phyloP scores from a whole-genome alignment of 2,113 vertebrate species.

The Nerophis lumbriciformis region DNA sequence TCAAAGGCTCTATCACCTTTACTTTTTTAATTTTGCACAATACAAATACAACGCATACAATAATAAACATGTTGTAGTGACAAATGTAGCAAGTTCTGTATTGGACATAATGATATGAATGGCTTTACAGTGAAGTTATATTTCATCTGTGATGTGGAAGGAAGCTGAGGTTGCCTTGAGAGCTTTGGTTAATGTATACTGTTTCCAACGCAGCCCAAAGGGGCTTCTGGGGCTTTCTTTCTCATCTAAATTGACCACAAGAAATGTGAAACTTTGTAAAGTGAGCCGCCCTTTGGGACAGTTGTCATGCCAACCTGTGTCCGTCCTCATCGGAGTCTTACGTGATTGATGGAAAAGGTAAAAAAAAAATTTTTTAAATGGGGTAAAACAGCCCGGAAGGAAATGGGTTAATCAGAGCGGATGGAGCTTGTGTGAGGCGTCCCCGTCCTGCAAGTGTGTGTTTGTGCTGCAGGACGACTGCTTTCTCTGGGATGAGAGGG shows the following conservation, averaged over 20 bases:
- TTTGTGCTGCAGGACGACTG: slow-evolving; percentile 31
- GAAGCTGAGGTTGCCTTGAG: not conserved
- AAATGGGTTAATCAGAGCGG: slow-evolving; percentile 30
- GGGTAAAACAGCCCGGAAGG: slow-evolving; percentile 8
- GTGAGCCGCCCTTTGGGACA: slow-evolving; percentile 43
- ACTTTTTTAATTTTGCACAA: too few species aligned
- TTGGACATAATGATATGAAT: too few species aligned
- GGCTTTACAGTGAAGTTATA: too few species aligned
- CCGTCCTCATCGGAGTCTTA: slow-evolving; percentile 27
- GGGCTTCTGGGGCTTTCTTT: slow-evolving; percentile 56
- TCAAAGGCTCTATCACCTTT: too few species aligned
- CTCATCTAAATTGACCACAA: slow-evolving; percentile 49
- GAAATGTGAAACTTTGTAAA: slow-evolving; percentile 60
- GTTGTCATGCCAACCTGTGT: slow-evolving; percentile 31
- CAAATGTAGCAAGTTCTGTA: too few species aligned
- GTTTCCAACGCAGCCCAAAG: slow-evolving; percentile 8
- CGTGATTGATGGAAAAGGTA: slow-evolving; percentile 5
- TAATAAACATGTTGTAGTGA: too few species aligned
- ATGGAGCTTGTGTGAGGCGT: slow-evolving; percentile 25
- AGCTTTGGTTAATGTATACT: not conserved
- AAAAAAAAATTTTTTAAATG: not conserved
- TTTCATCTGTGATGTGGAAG: not conserved
- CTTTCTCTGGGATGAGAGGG: slow-evolving; percentile 41
- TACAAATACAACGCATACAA: too few species aligned
- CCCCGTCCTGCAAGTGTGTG: slow-evolving; percentile 9